phyloP scores from a whole-genome alignment of 2,797 vertebrate genomes.

The Falco naumanni region DNA sequence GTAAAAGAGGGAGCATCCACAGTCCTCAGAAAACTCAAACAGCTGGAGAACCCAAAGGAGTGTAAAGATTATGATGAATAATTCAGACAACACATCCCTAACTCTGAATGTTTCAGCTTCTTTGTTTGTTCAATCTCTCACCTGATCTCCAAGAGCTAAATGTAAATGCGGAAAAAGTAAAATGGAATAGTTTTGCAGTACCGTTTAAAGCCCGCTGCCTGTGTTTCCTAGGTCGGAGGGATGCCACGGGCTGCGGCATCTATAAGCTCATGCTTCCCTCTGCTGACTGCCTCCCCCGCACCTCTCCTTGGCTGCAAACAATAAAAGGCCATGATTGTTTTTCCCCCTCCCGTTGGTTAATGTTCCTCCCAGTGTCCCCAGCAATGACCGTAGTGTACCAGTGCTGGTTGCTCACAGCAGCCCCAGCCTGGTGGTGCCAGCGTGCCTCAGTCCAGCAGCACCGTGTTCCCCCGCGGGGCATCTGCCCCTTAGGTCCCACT shows the following conservation, averaged over 20 bases:
- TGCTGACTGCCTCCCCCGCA: conserved; percentile 16
- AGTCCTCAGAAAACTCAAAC: neutral
- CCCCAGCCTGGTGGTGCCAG: fast-evolving
- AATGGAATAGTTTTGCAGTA: neutral
- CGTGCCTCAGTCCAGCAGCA: neutral
- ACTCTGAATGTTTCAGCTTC: neutral
- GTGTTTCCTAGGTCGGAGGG: neutral
- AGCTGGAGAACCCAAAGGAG: neutral
- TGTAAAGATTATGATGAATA: neutral
- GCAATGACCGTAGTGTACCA: fast-evolving
- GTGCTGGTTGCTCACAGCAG: neutral
- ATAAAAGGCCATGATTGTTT: fast-evolving
- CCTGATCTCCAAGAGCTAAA: neutral
- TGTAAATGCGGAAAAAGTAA: neutral
- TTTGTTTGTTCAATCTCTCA: neutral
- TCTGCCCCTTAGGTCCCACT: neutral
- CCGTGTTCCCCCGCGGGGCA: fast-evolving
- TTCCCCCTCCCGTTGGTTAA: fast-evolving
- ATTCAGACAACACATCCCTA: neutral
- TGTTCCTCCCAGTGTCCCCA: neutral
- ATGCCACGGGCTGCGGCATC: neutral
- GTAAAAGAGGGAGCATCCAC: neutral
- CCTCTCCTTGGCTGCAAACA: neutral
- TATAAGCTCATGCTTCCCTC: conserved; percentile 30
- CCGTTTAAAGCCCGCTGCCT: neutral